Evolutionary conservation across 1,140 invertebrate species (phyloP).

Genomic region (Himalopsyche phryganea): DNA sequence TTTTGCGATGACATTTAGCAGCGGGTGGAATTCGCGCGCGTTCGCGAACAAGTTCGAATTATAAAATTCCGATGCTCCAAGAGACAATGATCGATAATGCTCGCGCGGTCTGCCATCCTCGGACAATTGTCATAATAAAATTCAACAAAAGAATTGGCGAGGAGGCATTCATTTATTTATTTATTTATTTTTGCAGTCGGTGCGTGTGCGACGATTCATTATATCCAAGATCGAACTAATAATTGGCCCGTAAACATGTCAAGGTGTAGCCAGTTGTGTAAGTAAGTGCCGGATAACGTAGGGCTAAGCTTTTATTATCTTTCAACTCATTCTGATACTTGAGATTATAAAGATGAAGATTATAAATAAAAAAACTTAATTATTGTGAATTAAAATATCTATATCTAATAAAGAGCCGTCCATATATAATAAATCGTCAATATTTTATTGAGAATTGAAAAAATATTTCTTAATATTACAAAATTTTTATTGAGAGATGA

Average conservation of each 20-base stretch:
- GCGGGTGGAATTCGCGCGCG: not conserved
- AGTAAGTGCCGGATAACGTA: not conserved
- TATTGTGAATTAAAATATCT: too few relatives aligned
- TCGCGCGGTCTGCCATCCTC: not conserved
- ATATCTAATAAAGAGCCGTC: too few relatives aligned
- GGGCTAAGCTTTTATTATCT: constrained; percentile 2
- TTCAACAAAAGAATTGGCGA: constrained; percentile 24
- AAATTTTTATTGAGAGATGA: too few relatives aligned
- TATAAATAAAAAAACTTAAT: too few relatives aligned
- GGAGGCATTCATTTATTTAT: not conserved
- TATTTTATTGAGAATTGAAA: too few relatives aligned
- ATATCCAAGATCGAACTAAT: constrained; percentile 25
- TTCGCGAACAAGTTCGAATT: constrained; percentile 7
- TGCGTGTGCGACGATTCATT: constrained; percentile 22
- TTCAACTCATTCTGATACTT: too few relatives aligned
- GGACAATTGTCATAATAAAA: constrained; percentile 22
- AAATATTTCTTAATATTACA: too few relatives aligned
- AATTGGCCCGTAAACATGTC: constrained; percentile 34
- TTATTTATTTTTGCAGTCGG: not conserved
- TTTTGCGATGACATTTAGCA: too few relatives aligned
- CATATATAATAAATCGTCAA: too few relatives aligned
- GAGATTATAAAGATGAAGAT: too few relatives aligned
- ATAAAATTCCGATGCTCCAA: constrained; percentile 16
- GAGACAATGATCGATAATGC: constrained; percentile 19
- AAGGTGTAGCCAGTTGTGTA: constrained; percentile 17